Base-by-base conservation (phyloP, 2,888 invertebrate species). In the Drosophila phalerata region DNA sequence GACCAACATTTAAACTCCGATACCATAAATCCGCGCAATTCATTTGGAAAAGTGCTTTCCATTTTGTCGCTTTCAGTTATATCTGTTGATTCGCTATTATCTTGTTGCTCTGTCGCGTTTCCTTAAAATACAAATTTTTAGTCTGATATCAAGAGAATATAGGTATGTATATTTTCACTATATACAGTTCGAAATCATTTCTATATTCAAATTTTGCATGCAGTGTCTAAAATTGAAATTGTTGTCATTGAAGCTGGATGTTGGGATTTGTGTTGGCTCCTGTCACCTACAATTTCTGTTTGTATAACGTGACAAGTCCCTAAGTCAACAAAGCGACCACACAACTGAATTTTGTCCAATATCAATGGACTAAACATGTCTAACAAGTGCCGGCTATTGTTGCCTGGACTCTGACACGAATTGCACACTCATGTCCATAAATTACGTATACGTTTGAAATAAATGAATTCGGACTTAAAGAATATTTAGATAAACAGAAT, bases 21-120 rank as follows among this genome's bases (percentile, higher is more conserved):
- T 73, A 61, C 67, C 65, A 82, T 79, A 79, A 79, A 73, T 79
- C 80, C 56, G 52, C 49, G 47, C 75, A 49, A 62, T 72, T 57
- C 53, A 67, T 60, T 72, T 56, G 57, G 38, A 57, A 64, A 68
- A 77, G 57, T 55, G 43, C 34, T 51, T 47, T 61, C 47, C 42
- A 57, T 28, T 55, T 60, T 53, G 73, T 61, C 78, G 19, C 28
- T 43, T 62, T 56, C 49, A 43, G 40, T 56, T 17, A 60, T 19
- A 34, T 64, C 40, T 61, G 34, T 15, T 43, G 40, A 45, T 49
- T 40, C 32, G 9, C 37, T 40, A 5, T 49, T 48, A 68, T 56
- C 8, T 53, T 53, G 30, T 5, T 8, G 51, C 9, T 25, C 11
- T 19, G 19, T 51, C 43, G 15, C 22, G 15, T 13, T 40, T 4